Base-by-base conservation (phyloP, 2,113 vertebrate species). In the Toxotes chatareus region DNA sequence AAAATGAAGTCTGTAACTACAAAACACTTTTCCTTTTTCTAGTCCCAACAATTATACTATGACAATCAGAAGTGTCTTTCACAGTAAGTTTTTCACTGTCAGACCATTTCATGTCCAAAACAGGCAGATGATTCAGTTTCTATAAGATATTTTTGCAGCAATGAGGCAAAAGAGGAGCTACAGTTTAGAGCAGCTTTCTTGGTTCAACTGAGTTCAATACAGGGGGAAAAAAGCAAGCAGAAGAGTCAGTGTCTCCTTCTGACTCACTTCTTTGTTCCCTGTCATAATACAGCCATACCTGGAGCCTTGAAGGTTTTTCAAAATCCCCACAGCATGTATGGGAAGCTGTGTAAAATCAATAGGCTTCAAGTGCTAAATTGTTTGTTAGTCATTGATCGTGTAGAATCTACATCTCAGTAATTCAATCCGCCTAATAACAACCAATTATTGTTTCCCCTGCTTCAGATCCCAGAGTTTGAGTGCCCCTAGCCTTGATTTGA, bases 311-410 rank as follows among this genome's bases (percentile, higher is more conserved):
- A 66, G 38, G 73, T 82, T 77, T 79, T 83, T 77, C 80, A 76
- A 60, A 88, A 59, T 83, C 89, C 74, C 82, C 49, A 19, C 84
- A 76, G 79, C 64, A 19, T 85, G 72, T 71, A 86, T 31, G 27
- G 73, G 79, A 88, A 78, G 79, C 80, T 62, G 55, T 42, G 69
- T n/a, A 14, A 69, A 86, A 93, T 93, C 91, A 83, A 91, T 92
- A 75, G 27, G 19, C 63, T 72, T 82, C 72, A 81, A 83, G 86
- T 70, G 84, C 78, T 89, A 83, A 91, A 87, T 82, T 90, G 88
- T 93, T 91, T 89, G 80, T 85, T 55, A 3, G 62, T n/a, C 31
- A 88, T 81, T 79, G 90, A 90, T 89, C 55, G 66, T 38, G 59
- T 53, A n/a, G 59, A 91, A 93, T 88, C 66, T 86, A 77, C 83